Evolutionary conservation across 92 coral and sea anemone genomes (phyloP).

Genomic region (Actinostola sp.): DNA sequence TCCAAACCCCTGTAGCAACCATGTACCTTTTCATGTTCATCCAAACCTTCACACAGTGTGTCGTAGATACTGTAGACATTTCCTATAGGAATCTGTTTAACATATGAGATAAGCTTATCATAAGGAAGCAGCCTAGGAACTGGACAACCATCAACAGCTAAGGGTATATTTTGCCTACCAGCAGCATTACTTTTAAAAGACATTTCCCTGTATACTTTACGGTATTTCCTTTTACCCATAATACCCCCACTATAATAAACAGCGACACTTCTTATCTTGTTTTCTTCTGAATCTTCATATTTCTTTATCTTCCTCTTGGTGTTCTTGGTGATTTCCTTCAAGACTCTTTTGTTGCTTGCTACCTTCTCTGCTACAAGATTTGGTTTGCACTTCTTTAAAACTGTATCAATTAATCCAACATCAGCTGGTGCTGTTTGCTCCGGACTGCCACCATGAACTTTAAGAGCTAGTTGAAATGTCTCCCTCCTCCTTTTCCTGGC

Average conservation of each 20-base stretch:
- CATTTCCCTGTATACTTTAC: conserved; percentile 36
- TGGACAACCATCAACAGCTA: conserved; percentile 36
- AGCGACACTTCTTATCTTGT: conserved; percentile 27
- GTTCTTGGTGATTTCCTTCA: conserved; percentile 7
- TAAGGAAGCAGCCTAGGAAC: conserved; percentile 55
- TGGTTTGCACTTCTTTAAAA: conserved; percentile 17
- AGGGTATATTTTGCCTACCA: conserved; percentile 33
- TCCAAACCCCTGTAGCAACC: conserved; percentile 51
- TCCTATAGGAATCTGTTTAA: conserved; percentile 59
- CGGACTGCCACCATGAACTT: conserved; percentile 24
- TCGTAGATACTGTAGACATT: conserved; percentile 42
- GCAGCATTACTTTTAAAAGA: conserved; percentile 10
- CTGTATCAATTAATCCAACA: conserved; percentile 19
- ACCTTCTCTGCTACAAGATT: conserved; percentile 3
- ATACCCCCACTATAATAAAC: conserved; percentile 36
- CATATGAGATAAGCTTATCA: conserved; percentile 45
- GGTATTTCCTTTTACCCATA: conserved; percentile 62
- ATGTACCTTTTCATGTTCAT: conserved; percentile 44
- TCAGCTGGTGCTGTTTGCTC: conserved; percentile 6
- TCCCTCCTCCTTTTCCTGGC: conserved; percentile 28
- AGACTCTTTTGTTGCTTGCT: neutral
- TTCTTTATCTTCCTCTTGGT: conserved; percentile 7
- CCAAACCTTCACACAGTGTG: conserved; percentile 40
- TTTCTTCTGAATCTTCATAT: conserved; percentile 21
- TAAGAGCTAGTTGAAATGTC: conserved; percentile 6